Base-by-base conservation (phyloP, 1,140 invertebrate species). In the Zaprionus gabonicus region DNA sequence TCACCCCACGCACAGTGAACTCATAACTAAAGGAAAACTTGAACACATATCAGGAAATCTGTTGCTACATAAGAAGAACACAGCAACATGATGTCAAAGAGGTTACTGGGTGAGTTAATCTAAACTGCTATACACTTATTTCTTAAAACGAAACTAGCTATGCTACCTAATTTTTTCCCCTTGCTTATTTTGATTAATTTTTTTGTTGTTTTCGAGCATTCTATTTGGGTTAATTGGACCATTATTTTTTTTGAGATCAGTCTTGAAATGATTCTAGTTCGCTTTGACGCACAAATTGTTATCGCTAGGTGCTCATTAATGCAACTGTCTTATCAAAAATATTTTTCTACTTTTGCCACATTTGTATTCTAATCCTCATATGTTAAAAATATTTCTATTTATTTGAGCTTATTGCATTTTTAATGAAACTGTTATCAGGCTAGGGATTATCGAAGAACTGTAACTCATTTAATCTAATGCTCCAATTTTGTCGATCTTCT, bases 41-140 rank as follows among this genome's bases (percentile, higher is more conserved):
- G 4, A n/a, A 44, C 28, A n/a, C 38, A 41, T 41, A 41, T n/a
- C 25, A 3, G 15, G 17, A 46, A 65, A 58, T 51, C 20, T 25
- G 17, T 23, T 46, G 41, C 31, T 36, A 15, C 20, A 77, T 73
- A 57, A 58, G 31, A 63, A 15, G 20, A 59, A 13, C 38, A 28
- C 27, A 25, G 36, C n/a, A 78, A 68, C 10, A 91, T 86, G 77
- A 72, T 90, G 71, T 71, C 76, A 3, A 86, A 78, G 9, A 41
- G 56, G 25, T 46, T 86, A 17, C 49, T 86, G 31, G 58, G 85
- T 90, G 20, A 85, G 86, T 91, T 46, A 7, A 17, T 10, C 31
- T 34, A 2, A 3, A 34, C 31, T 34, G 31, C 10, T 34, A 34
- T 34, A 9, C 9, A 34, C 10, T 34, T 34, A 34, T 34, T 34